Base-by-base conservation (phyloP, 2,888 invertebrate species). In the Andrena haemorrhoa region DNA sequence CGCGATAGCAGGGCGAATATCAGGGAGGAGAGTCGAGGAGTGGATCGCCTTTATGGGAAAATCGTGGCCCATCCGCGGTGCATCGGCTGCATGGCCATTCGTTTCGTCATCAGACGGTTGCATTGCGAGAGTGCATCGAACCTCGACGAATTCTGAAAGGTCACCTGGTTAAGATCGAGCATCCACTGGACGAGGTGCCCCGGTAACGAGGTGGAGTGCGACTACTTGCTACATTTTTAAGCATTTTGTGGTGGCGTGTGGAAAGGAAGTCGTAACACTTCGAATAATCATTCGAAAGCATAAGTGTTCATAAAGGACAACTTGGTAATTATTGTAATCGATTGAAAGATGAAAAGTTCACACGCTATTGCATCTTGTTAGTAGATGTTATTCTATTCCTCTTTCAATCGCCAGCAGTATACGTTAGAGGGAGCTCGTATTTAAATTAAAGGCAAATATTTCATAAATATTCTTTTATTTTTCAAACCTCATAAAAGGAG, bases 71-170 rank as follows among this genome's bases (percentile, higher is more conserved):
- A 49, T 61, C 65, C 73, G 69, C 76, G 81, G 77, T 68, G 70
- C 79, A 73, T 64, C 74, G 75, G 75, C 86, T 89, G 86, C 86
- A 88, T 87, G 87, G 89, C 86, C 87, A 79, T 75, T 64, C 83
- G 86, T 91, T 92, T 90, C 91, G 87, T 89, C 89, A 90, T 86
- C 23, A 81, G 70, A 79, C 53, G 33, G 82, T 77, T 83, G 87
- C 85, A 86, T 87, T 87, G 82, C 87, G 90, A 89, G 89, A 91
- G 86, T 85, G 87, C 86, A 83, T 78, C 85, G 87, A 91, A 90
- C 88, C 88, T 86, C 85, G 88, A 86, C 90, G 88, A 91, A 92
- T 92, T 89, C 89, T 85, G 53, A 92, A 92, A 93, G 92, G 92
- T 92, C 89, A 90, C 81, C 85, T 85, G 83, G 79, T 82, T 83